Evolutionary conservation across 53 echinoderm and acorn worm genomes (phyloP).

Genomic region (Zoroaster sp.): DNA sequence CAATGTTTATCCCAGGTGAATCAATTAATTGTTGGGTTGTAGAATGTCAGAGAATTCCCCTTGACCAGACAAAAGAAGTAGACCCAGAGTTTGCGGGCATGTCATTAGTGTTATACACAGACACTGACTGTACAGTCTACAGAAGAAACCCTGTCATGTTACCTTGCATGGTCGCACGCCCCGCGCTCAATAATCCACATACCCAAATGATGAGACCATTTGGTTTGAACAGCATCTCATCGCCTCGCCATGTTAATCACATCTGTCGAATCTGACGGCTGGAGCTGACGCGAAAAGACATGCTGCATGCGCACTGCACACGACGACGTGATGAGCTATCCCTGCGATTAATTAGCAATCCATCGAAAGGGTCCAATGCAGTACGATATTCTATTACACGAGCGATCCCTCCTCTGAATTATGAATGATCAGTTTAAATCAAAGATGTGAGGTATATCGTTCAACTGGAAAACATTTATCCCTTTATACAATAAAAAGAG

Average conservation of each 20-base stretch:
- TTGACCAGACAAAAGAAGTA: background rate
- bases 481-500: background rate
- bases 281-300: background rate
- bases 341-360: conserved; percentile 51
- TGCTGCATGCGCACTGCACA: background rate
- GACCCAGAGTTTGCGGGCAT: background rate
- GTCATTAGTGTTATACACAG: too few relatives aligned
- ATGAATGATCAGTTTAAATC: conserved; percentile 2
- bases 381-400: conserved; percentile 38
- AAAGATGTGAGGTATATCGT: background rate
- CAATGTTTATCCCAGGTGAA: too few relatives aligned
- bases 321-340: conserved; percentile 47
- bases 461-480: background rate
- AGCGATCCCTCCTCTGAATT: conserved; percentile 43
- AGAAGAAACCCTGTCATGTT: too few relatives aligned
- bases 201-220: background rate
- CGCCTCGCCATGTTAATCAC: conserved; percentile 45
- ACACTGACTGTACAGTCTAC: too few relatives aligned
- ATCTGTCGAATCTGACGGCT: conserved; percentile 22
- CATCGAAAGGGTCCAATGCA: background rate
- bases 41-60: too few relatives aligned
- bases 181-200: background rate
- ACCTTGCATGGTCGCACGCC: too few relatives aligned
- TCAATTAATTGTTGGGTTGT: too few relatives aligned
- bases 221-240: background rate